Conservation (phyloP, 2,113 vertebrate genomes). For the Tilapia sparmanii region DNA sequence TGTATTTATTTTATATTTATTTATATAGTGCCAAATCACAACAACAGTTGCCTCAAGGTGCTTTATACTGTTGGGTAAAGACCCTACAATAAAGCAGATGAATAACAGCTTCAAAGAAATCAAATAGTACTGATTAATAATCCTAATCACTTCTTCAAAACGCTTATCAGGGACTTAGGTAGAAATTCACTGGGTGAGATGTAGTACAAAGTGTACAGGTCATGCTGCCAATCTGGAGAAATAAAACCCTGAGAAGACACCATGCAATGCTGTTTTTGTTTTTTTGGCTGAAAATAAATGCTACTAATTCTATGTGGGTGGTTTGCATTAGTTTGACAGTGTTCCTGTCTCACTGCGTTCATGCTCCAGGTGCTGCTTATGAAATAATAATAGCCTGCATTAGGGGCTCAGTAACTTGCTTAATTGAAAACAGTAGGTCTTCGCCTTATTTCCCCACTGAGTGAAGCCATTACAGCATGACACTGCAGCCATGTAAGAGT, state of each 20-base stretch:
- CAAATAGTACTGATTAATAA: neutral
- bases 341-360: neutral
- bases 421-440: slow-evolving; percentile 55
- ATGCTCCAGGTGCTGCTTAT: slow-evolving; percentile 32
- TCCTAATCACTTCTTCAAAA: neutral
- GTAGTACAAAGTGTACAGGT: neutral
- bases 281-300: neutral
- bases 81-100: neutral
- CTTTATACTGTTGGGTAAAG: neutral
- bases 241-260: neutral
- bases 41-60: neutral
- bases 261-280: neutral
- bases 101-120: neutral
- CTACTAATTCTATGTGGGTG: neutral
- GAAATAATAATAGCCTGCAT: slow-evolving; percentile 21
- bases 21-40: neutral
- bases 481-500: neutral
- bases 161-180: neutral
- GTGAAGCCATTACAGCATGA: neutral
- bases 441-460: neutral
- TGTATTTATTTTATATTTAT: too few species aligned
- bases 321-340: neutral
- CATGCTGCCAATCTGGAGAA: neutral
- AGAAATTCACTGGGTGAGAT: neutral
- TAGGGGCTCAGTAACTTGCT: neutral